Percentiles rank a stretch among this genome's conserved stretches.
phyloP scores from a whole-genome alignment of 2,113 vertebrate genomes.

The Atherinomorus stipes region DNA sequence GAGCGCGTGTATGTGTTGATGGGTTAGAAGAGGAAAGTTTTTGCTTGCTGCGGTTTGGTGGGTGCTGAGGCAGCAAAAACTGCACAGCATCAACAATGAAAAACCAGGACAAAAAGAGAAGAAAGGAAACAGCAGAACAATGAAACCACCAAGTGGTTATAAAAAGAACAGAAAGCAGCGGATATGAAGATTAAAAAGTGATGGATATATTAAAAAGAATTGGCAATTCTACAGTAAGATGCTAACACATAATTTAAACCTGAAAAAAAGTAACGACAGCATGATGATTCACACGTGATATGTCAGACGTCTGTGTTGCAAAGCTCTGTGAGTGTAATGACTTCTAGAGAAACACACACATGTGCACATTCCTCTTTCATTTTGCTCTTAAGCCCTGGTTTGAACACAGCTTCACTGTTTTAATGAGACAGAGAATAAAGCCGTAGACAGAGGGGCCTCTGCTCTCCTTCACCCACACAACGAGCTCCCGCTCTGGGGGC shows the following conservation, averaged over 20 bases:
- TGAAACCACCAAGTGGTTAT: conserved; percentile 5
- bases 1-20: neutral
- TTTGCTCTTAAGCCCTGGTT: conserved; percentile 36
- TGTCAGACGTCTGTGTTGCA: neutral
- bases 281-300: neutral
- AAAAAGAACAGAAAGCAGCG: conserved; percentile 7
- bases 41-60: neutral
- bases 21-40: conserved; percentile 26
- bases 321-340: neutral
- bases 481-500: conserved; percentile 18
- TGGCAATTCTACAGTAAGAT: neutral
- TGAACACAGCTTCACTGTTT: conserved; percentile 70
- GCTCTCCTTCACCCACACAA: conserved; percentile 42
- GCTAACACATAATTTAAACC: neutral
- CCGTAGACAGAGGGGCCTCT: conserved; percentile 64
- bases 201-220: conserved; percentile 1
- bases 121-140: conserved; percentile 50
- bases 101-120: conserved; percentile 44
- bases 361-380: conserved; percentile 40
- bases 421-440: conserved; percentile 56
- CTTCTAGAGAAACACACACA: conserved; percentile 17
- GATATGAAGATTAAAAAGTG: conserved; percentile 26
- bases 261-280: neutral
- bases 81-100: conserved; percentile 14
- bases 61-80: conserved; percentile 50